A percentile compares a stretch with the other conserved stretches of the same genome.
phyloP scores from a whole-genome alignment of 1,140 invertebrate genomes.

The Sinella curviseta region DNA sequence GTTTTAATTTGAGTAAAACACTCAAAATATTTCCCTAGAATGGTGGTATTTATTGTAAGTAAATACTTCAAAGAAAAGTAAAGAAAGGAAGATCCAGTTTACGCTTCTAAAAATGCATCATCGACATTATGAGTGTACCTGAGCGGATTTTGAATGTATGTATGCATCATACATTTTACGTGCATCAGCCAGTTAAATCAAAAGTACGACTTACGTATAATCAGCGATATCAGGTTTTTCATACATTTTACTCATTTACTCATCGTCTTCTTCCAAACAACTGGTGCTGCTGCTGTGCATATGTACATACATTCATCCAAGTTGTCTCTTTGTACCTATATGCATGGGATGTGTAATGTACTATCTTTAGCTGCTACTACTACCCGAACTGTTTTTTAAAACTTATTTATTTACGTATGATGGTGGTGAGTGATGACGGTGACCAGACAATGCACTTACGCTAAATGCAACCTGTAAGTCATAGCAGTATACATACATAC shows the following conservation, averaged over 20 bases:
- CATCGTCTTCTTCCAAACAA: background rate
- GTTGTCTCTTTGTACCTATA: too few relatives aligned
- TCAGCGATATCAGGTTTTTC: conserved; percentile 1
- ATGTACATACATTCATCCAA: too few relatives aligned
- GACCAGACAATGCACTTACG: background rate
- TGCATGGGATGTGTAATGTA: background rate
- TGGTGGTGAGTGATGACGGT: background rate
- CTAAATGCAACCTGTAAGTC: background rate
- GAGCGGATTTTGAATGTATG: background rate
- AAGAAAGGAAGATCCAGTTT: background rate
- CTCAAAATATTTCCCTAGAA: background rate
- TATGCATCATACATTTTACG: background rate
- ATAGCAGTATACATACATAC: background rate
- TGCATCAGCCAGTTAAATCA: background rate
- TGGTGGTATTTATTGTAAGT: background rate
- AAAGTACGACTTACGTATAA: background rate
- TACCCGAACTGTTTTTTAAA: background rate
- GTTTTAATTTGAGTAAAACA: background rate
- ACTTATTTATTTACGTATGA: background rate
- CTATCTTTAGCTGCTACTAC: conserved; percentile 2
- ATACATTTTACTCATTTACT: background rate
- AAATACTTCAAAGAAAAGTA: background rate
- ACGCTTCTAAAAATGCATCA: background rate
- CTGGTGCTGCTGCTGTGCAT: background rate
- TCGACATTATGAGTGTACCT: background rate